These are phyloP conservation scores for Poeciliopsis paucimaculata DNA, from an alignment of 2,797 vertebrate species.

Conservation along the genomic window DNA sequence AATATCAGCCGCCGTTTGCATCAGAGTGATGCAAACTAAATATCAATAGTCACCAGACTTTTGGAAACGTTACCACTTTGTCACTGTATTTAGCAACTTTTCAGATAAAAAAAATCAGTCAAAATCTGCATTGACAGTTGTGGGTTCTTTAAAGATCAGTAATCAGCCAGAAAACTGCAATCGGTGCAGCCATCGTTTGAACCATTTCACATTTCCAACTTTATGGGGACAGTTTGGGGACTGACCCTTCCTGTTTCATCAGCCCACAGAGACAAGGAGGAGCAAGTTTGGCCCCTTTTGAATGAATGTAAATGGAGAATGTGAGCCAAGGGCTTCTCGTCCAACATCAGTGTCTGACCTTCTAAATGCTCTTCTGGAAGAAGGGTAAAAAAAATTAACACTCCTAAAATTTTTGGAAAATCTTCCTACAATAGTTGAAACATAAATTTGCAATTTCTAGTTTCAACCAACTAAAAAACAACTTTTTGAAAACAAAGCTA, in stretches of 20 bases:
- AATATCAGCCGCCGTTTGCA: too few relatives aligned
- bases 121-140: too few relatives aligned
- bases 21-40: too few relatives aligned
- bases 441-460: background rate
- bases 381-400: background rate
- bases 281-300: background rate
- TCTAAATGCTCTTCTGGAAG: background rate
- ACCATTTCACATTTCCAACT: background rate
- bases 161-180: too few relatives aligned
- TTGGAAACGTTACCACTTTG: too few relatives aligned
- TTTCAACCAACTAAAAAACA: conserved; percentile 14
- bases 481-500: conserved; percentile 1
- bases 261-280: background rate
- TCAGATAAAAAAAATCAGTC: too few relatives aligned
- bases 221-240: background rate
- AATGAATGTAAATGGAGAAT: background rate
- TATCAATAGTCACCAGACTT: too few relatives aligned
- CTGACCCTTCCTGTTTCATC: background rate
- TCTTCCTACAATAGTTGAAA: background rate
- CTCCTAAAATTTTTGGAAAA: background rate
- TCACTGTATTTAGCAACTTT: too few relatives aligned
- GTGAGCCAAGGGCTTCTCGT: background rate
- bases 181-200: too few relatives aligned
- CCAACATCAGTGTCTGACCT: too few relatives aligned
- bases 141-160: too few relatives aligned